Conservation (phyloP, 30 jellyfish, hydroid and myxozoan genomes). For the Aurelia aurita complex sp. Pacific region DNA sequence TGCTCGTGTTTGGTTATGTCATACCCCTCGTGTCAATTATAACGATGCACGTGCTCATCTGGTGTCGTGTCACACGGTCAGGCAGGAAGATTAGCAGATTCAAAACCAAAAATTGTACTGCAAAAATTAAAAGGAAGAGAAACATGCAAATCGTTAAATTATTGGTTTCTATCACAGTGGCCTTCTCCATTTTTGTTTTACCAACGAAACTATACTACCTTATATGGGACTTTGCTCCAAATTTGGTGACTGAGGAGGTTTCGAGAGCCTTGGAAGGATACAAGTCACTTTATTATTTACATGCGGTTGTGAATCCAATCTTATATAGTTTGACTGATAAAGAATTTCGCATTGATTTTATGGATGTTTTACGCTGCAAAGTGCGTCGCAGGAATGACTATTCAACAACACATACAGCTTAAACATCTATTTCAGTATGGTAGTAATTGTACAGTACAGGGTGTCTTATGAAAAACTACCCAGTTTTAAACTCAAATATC, state of each 20-base stretch:
- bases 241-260: constrained; percentile 14
- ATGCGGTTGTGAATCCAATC: constrained; percentile 37
- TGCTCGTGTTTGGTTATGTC: constrained; percentile 24
- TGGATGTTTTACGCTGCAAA: constrained; percentile 16
- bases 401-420: background rate
- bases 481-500: too few species aligned
- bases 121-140: background rate
- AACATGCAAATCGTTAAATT: constrained; percentile 23
- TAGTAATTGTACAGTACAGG: background rate
- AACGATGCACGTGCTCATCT: constrained; percentile 28
- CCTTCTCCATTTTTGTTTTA: constrained; percentile 37
- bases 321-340: constrained; percentile 42
- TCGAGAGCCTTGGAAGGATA: constrained; percentile 16
- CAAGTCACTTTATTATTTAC: constrained; percentile 35
- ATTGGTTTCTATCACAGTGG: constrained; percentile 10
- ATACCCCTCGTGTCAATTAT: constrained; percentile 28
- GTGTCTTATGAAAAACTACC: too few species aligned
- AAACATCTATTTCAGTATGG: background rate
- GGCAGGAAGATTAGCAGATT: too few species aligned
- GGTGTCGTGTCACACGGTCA: background rate
- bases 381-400: background rate
- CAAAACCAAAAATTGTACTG: too few species aligned
- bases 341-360: constrained; percentile 36
- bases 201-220: constrained; percentile 42
- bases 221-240: constrained; percentile 39